Percentiles rank a stretch among this genome's conserved stretches.
phyloP scores from a whole-genome alignment of 2,113 vertebrate genomes.

The Cromileptes altivelis region DNA sequence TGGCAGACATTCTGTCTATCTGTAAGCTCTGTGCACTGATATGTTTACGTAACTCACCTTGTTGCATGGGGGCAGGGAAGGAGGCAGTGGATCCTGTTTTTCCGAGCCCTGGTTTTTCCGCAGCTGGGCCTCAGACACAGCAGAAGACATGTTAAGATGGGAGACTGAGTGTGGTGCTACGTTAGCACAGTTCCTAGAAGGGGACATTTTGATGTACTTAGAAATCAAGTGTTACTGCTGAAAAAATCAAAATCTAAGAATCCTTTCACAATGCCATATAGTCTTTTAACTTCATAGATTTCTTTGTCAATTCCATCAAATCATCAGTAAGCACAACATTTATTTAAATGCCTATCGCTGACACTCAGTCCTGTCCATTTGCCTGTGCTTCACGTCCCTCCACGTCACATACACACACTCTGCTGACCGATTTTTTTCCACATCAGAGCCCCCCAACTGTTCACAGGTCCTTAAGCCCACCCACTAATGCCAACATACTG shows the following conservation, averaged over 20 bases:
- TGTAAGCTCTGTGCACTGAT: slow-evolving; percentile 46
- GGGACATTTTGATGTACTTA: neutral
- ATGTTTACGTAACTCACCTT: slow-evolving; percentile 73
- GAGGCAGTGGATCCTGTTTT: slow-evolving; percentile 47
- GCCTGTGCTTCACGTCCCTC: neutral
- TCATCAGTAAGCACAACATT: neutral
- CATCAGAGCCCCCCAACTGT: slow-evolving; percentile 72
- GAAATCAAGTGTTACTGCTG: neutral
- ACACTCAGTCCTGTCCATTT: neutral
- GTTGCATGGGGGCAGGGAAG: slow-evolving; percentile 19
- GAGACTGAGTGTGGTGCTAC: neutral
- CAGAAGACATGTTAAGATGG: slow-evolving; percentile 31
- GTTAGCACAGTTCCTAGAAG: neutral
- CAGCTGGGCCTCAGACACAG: slow-evolving; percentile 14
- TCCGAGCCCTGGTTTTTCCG: slow-evolving; percentile 39
- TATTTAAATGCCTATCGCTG: neutral
- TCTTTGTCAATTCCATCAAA: neutral
- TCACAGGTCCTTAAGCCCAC: slow-evolving; percentile 70
- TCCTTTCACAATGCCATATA: neutral
- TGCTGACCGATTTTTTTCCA: slow-evolving; percentile 67
- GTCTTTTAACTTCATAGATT: neutral
- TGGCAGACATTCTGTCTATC: slow-evolving; percentile 61
- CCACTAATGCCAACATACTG: slow-evolving; percentile 60
- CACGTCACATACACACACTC: slow-evolving; percentile 14
- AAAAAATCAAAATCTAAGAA: neutral